These are phyloP conservation scores for Eretmocerus hayati DNA, from an alignment of 2,888 invertebrate species.

Conservation along the genomic window DNA sequence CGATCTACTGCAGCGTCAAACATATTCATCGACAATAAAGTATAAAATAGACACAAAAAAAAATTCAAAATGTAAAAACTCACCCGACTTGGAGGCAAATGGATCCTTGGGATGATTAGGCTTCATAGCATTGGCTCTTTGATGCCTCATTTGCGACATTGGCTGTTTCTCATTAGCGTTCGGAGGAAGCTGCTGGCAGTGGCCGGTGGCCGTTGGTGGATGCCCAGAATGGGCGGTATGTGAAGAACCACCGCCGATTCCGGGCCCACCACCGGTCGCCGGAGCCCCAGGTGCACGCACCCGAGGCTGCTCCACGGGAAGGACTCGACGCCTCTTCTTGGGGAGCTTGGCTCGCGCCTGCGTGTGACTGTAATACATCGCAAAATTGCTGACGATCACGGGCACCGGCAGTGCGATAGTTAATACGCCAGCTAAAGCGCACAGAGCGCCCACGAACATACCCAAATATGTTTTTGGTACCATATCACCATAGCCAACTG, in stretches of 20 bases:
- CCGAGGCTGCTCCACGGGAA: conserved; percentile 86
- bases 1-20: no score
- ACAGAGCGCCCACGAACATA: conserved; percentile 97
- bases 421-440: conserved; percentile 95
- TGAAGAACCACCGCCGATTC: conserved; percentile 28
- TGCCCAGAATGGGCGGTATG: conserved; percentile 19
- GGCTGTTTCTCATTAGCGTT: conserved; percentile 23
- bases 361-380: conserved; percentile 92
- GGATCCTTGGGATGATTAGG: conserved; percentile 78
- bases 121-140: conserved; percentile 82
- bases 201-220: conserved; percentile 24
- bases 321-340: conserved; percentile 92
- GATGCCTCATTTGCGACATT: conserved; percentile 56
- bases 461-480: conserved; percentile 97
- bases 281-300: conserved; percentile 44
- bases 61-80: conserved; percentile 35
- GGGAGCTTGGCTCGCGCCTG: conserved; percentile 97
- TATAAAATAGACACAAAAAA: background rate
- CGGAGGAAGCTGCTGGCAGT: conserved; percentile 26
- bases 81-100: conserved; percentile 74
- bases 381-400: conserved; percentile 98
- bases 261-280: conserved; percentile 37
- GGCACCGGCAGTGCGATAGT: conserved; percentile 98
- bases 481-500: conserved; percentile 98
- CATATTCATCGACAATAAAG: no score